Evolutionary conservation across 2,113 vertebrate species (phyloP), one percentile per base, ranked within the genome.

Genomic region (Forbesichthys papilliferus): DNA sequence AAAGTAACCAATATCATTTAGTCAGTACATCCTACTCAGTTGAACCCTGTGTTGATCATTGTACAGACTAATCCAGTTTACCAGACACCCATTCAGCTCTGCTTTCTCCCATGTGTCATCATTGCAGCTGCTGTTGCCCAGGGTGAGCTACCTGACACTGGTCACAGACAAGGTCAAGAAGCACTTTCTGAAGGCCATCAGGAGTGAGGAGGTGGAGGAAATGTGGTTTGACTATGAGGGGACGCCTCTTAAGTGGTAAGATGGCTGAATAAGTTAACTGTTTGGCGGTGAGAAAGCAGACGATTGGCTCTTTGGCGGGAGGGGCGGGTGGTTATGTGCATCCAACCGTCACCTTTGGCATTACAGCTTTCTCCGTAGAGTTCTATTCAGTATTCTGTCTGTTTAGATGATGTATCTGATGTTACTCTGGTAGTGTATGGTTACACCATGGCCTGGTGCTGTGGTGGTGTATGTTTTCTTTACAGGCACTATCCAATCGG

Each of bases 161-260:
- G 98, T 99, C 57, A 99, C 98, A 61, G 98, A 99, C 93, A 99
- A 99, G 89, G 98, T 98, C 84, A 99, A 98, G 91, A 99, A 99
- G 75, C 98, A 99, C 85, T 99, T 99, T 89, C 95, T 95, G 83
- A 99, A 97, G 89, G 96, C 94, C 77, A 94, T 99, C 93, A 96
- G 89, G 85, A 89, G 94, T 57, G 98, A 99, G 63, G 97, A 98
- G 59, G 93, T 94, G 74, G 94, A 93, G 87, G 97, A 99, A 89
- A 97, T 99, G 92, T 99, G 98, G 98, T 99, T 98, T 76, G 98
- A 99, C 84, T 97, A 96, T 5, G 96, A 99, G 93, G 97, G 96
- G 60, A 96, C 93, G 58, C 95, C 98, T 6, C 92, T 99, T 68
- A 99, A 99, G 92, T 99, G 98, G 98, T 99, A 84, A 92, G 94